Evolutionary conservation across 2,113 vertebrate genomes (phyloP), one percentile per base, ranked within the genome.

Genomic region (Gopherus evgoodei): DNA sequence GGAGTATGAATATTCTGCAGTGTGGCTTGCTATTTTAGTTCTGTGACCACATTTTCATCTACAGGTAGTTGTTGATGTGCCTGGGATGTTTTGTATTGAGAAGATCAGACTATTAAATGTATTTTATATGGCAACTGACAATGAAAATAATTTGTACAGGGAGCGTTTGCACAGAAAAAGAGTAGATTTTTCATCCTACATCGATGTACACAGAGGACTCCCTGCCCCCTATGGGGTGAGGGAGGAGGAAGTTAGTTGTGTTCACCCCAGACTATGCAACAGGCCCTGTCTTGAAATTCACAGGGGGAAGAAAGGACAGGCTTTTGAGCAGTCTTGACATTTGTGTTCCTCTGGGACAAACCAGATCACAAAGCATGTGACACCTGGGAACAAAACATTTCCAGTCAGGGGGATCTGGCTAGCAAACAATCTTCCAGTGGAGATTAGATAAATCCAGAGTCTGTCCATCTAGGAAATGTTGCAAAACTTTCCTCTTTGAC

Each of bases 401-500:
- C 79, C 82, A 49, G 6, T 42, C 54, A 9, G 86, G 49, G 76
- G 11, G 35, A 47, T 92, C 90, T 47, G 85, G 65, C 53, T 88
- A 3, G 78, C 47, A 78, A 91, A 42, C 72, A 83, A 19, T 42
- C 38, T 90, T 84, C 24, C 17, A 76, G 42, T n/a, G 81, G 76
- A 81, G 25, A 86, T 92, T 44, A 81, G 44, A 84, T 91, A 80
- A 65, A 79, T 90, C 25, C 79, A n/a, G 81, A 83, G 38, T 86
- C 47, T 38, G 86, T 14, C 44, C 35, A 69, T 38, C 35, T 5
- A n/a, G 65, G 4, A 89, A 90, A 57, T 81, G 31, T 59, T 89
- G 93, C 78, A 14, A 42, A 12, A 35, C 47, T 69, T 52, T 1
- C 10, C 16, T 3, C 89, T 89, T 65, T 59, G 86, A 91, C 52